These are phyloP conservation scores for Pseudomyrmex flavicornis DNA, from an alignment of 1,140 invertebrate genomes.

Conservation along the genomic window DNA sequence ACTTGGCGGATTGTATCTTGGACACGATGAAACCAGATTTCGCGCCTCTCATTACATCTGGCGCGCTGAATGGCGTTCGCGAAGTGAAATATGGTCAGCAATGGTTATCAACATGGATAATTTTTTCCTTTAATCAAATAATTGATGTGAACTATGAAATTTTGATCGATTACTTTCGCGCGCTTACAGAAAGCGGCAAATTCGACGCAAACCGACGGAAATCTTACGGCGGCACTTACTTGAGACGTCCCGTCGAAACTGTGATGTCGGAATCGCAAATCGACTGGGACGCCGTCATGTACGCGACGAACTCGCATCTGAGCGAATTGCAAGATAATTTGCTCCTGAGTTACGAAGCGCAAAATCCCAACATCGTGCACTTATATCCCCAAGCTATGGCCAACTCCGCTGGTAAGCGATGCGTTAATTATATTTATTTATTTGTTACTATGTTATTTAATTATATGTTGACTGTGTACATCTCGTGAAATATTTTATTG, in stretches of 20 bases:
- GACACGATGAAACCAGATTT: conserved; percentile 84
- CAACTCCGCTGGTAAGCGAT: conserved; percentile 84
- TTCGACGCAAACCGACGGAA: conserved; percentile 79
- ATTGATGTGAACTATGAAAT: neutral
- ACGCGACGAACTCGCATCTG: conserved; percentile 82
- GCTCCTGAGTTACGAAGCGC: conserved; percentile 87
- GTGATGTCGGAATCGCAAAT: conserved; percentile 80
- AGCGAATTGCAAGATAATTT: conserved; percentile 87
- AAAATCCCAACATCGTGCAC: conserved; percentile 86
- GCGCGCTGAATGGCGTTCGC: conserved; percentile 81
- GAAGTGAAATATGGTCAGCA: conserved; percentile 80
- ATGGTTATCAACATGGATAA: neutral
- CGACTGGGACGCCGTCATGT: conserved; percentile 83
- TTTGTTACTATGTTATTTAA: conserved; percentile 26
- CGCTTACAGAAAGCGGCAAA: conserved; percentile 77
- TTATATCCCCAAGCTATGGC: conserved; percentile 87
- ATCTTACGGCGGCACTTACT: conserved; percentile 80
- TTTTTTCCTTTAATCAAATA: conserved; percentile 4
- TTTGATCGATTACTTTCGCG: neutral
- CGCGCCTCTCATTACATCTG: conserved; percentile 81
- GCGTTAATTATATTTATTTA: neutral
- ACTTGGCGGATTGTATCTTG: conserved; percentile 84
- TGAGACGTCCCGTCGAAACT: conserved; percentile 78
- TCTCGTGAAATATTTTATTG: conserved; percentile 20
- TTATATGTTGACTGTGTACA: neutral